Evolutionary conservation across 2,888 invertebrate genomes (phyloP).

Genomic region (Pseudococcus longispinus): DNA sequence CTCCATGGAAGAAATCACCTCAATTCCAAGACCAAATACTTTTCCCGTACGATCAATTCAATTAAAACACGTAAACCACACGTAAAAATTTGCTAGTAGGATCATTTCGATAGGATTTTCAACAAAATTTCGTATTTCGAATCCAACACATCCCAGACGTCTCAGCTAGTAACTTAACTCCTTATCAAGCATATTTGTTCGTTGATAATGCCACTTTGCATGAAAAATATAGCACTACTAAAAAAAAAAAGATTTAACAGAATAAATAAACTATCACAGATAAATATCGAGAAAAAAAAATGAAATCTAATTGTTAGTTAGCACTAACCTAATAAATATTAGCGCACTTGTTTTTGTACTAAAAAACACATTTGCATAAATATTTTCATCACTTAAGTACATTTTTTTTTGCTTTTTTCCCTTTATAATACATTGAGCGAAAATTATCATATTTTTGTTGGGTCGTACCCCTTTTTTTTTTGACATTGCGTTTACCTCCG

Average conservation of each 20-base stretch:
- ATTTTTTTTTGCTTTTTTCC: background rate
- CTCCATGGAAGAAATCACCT: background rate
- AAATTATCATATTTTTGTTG: background rate
- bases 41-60: background rate
- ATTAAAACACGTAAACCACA: background rate
- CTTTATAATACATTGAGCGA: conserved; percentile 10
- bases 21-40: background rate
- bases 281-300: conserved; percentile 38
- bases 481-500: background rate
- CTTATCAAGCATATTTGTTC: conserved; percentile 15
- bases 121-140: background rate
- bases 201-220: background rate
- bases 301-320: conserved; percentile 2
- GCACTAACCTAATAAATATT: background rate
- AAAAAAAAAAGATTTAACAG: conserved; percentile 10
- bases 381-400: conserved; percentile 33
- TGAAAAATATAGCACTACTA: background rate
- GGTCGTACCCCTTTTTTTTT: background rate
- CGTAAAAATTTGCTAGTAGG: background rate
- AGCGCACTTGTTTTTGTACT: conserved; percentile 19
- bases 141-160: too few species aligned
- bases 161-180: background rate
- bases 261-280: conserved; percentile 35
- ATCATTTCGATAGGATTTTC: background rate
- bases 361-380: background rate